Evolutionary conservation across 2,113 vertebrate genomes (phyloP).

Genomic region (Nanorana parkeri): DNA sequence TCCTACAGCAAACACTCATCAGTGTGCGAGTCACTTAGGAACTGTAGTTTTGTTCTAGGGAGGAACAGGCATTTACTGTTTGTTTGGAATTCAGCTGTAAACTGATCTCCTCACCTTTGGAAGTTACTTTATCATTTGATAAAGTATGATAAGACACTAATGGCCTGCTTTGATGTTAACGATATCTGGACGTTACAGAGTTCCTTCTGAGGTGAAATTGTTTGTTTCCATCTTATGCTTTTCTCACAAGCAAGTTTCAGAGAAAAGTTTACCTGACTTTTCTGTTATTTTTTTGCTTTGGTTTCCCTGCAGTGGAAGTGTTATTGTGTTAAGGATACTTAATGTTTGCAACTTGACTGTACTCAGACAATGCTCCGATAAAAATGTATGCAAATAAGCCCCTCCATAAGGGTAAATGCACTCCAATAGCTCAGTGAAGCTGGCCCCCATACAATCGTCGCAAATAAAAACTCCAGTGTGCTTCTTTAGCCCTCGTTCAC

Average conservation of each 20-base stretch:
- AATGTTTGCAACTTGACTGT: too few relatives aligned
- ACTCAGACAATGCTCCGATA: too few relatives aligned
- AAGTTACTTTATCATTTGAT: constrained; percentile 21
- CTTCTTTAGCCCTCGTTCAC: too few relatives aligned
- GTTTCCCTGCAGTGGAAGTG: too few relatives aligned
- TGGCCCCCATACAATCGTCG: too few relatives aligned
- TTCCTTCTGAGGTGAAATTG: neutral
- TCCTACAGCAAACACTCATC: neutral
- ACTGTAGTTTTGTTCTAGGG: neutral
- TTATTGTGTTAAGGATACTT: too few relatives aligned
- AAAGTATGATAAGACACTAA: constrained; percentile 9
- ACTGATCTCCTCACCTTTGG: neutral
- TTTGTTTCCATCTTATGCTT: neutral
- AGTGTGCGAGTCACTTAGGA: neutral
- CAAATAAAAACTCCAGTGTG: too few relatives aligned
- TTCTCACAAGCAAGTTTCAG: neutral
- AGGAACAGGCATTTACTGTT: constrained; percentile 8
- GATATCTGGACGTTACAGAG: neutral
- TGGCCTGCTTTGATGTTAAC: neutral
- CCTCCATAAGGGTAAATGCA: too few relatives aligned
- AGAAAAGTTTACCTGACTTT: too few relatives aligned
- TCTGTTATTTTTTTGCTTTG: too few relatives aligned
- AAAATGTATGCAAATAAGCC: too few relatives aligned
- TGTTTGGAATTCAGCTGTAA: constrained; percentile 4
- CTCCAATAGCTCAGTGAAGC: too few relatives aligned